Base-by-base conservation (phyloP, 2,888 invertebrate species). In the Creontiades dilutus region DNA sequence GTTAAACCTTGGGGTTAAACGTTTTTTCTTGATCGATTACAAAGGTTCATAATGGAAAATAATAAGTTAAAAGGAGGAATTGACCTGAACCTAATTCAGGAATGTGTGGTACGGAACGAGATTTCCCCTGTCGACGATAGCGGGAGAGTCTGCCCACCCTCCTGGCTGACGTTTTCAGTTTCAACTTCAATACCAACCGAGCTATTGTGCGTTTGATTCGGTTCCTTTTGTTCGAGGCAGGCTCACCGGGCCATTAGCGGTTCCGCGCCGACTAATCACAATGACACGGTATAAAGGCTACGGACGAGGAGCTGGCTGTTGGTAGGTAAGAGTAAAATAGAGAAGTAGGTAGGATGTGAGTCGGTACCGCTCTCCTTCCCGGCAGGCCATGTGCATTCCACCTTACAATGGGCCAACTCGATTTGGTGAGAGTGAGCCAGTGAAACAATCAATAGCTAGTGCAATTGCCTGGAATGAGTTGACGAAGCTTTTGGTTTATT, bases 191-290 rank as follows among this genome's bases (percentile, higher is more conserved):
- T 52, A 52, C 52, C 4, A 12, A 12, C 12, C 52, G 52, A 14
- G 52, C 52, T 52, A 52, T 52, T 52, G 52, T 52, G 52, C 52
- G 52, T 52, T 52, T 52, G 52, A 52, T 52, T 52, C 52, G 52
- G 52, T 12, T 37, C 52, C 52, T 52, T 52, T 52, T 52, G 52
- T 52, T 52, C 52, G 12, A 52, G 52, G 37, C 52, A 52, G 16
- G 14, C 52, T 16, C 16, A 12, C 52, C 52, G 11, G 52, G 52
- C 52, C 52, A 52, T 52, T 52, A 52, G 52, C 52, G 52, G 52
- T 52, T 52, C 16, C 52, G 11, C 11, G 14, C 52, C 52, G 52
- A 52, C 52, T 14, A 52, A 52, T 52, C 16, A 52, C 52, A 52
- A 52, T 52, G 52, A 52, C 52, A 52, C 52, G 52, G 52, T 52